A percentile compares a stretch with the other conserved stretches of the same genome.
These are phyloP conservation scores for Sphaerophoria rueppellii DNA, from an alignment of 2,888 invertebrate species.

Conservation along the genomic window DNA sequence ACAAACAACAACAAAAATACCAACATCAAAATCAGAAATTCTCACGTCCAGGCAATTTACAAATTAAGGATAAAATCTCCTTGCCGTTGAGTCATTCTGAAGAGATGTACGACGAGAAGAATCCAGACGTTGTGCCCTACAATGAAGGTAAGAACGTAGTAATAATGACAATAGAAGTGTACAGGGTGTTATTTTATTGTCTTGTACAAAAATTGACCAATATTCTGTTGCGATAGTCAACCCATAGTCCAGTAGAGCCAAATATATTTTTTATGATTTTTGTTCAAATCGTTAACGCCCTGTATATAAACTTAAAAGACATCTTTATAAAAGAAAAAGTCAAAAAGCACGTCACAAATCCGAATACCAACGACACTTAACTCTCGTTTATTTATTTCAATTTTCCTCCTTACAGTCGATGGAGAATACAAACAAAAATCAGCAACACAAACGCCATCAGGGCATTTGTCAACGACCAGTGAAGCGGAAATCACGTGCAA, in stretches of 20 bases:
- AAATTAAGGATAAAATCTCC: constrained; percentile 87
- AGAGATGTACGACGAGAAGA: constrained; percentile 92
- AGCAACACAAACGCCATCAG: constrained; percentile 87
- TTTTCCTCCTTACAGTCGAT: constrained; percentile 81
- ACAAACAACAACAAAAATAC: constrained; percentile 81
- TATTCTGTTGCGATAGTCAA: too few relatives aligned
- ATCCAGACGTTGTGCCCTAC: constrained; percentile 93
- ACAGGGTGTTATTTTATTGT: neutral
- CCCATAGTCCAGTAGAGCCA: too few relatives aligned
- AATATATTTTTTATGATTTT: too few relatives aligned
- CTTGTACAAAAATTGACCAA: too few relatives aligned
- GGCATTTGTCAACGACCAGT: constrained; percentile 82
- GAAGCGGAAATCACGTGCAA: constrained; percentile 82
- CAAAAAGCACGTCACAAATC: neutral
- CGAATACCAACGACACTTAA: neutral
- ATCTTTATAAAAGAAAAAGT: neutral
- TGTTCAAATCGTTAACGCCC: neutral
- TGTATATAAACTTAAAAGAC: neutral
- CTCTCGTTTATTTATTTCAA: constrained; percentile 8
- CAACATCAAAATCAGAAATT: constrained; percentile 82
- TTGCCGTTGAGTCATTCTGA: constrained; percentile 86
- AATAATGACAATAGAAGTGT: neutral
- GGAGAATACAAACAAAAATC: constrained; percentile 89
- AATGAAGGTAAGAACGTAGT: constrained; percentile 88
- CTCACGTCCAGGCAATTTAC: constrained; percentile 85